Evolutionary conservation across 2,888 invertebrate genomes (phyloP).

Genomic region (Epinotia bilunana): DNA sequence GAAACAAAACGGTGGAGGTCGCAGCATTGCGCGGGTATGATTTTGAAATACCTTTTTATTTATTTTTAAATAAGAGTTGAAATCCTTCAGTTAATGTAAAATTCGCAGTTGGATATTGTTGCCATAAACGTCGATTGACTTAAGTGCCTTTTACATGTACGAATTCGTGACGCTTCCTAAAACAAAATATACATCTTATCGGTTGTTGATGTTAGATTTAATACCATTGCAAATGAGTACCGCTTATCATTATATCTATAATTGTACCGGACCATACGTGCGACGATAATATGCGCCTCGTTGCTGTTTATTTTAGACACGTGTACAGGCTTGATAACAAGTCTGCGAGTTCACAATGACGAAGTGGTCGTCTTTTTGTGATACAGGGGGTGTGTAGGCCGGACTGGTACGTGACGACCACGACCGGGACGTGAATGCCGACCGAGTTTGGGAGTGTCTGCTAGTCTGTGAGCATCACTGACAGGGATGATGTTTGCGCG

Average conservation of each 20-base stretch:
- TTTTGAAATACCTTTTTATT: constrained; percentile 11
- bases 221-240: constrained; percentile 23
- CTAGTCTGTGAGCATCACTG: constrained; percentile 84
- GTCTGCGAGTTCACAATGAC: constrained; percentile 8
- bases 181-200: constrained; percentile 38
- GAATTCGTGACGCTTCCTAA: constrained; percentile 32
- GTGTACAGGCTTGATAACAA: not conserved
- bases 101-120: constrained; percentile 23
- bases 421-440: constrained; percentile 45
- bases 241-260: constrained; percentile 25
- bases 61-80: constrained; percentile 5
- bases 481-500: constrained; percentile 83
- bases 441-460: constrained; percentile 70
- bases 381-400: not conserved
- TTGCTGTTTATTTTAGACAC: constrained; percentile 6
- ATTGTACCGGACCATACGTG: constrained; percentile 7
- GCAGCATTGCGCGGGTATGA: constrained; percentile 8
- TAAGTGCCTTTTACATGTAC: constrained; percentile 46
- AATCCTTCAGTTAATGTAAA: constrained; percentile 3
- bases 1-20: constrained; percentile 8
- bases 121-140: constrained; percentile 38
- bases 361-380: not conserved
- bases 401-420: not conserved
- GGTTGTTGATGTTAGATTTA: constrained; percentile 27
- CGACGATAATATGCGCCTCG: not conserved